Conservation (phyloP, 1,140 invertebrate genomes). For the Zaprionus ornatus region DNA sequence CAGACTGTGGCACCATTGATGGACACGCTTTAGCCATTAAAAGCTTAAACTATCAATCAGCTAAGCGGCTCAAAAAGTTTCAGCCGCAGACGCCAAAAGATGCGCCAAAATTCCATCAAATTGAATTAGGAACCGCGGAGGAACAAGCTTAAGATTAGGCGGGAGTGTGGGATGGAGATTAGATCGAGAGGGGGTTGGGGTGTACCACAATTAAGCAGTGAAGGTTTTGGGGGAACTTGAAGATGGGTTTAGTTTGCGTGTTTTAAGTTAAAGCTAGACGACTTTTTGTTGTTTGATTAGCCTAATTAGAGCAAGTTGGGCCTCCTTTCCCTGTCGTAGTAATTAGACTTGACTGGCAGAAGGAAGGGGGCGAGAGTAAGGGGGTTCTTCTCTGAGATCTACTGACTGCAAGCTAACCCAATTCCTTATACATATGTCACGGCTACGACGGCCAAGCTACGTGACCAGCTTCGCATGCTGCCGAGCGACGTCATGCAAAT, state of each 20-base stretch:
- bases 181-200: neutral
- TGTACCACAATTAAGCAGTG: conserved; percentile 50
- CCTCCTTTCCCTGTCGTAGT: neutral
- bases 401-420: neutral
- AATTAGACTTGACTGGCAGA: neutral
- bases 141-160: neutral
- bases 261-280: conserved; percentile 47
- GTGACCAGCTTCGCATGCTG: conserved; percentile 17
- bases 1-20: neutral
- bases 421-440: neutral
- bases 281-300: conserved; percentile 65
- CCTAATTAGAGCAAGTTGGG: neutral
- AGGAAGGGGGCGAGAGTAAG: neutral
- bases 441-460: conserved; percentile 4
- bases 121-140: conserved; percentile 45
- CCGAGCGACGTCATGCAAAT: conserved; percentile 70
- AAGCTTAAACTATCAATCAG: conserved; percentile 67
- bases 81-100: neutral
- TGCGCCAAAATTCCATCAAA: conserved; percentile 4
- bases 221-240: conserved; percentile 43
- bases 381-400: neutral
- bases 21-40: conserved; percentile 71
- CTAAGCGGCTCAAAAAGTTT: conserved; percentile 38
- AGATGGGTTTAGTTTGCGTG: conserved; percentile 50
- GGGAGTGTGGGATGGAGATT: neutral